A percentile compares a stretch with the other conserved stretches of the same genome.
These are phyloP conservation scores for Salpingus planirostris DNA, from an alignment of 2,888 invertebrate genomes.

Conservation along the genomic window DNA sequence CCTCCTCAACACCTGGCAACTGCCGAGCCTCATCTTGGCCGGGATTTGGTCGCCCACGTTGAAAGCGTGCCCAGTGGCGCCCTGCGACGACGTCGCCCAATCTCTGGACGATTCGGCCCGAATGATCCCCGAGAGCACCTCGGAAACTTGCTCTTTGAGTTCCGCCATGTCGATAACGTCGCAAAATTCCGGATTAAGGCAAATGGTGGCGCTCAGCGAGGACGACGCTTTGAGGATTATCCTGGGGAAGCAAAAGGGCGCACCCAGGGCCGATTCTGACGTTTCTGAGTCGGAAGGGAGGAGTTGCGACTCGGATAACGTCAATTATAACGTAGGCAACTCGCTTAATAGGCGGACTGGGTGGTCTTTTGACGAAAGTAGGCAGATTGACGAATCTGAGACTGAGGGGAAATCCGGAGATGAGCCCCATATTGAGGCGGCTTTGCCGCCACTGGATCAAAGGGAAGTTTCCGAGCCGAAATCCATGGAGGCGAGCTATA, in stretches of 20 bases:
- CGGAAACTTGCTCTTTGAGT: conserved; percentile 36
- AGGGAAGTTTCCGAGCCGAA: conserved; percentile 18
- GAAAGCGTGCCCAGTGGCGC: conserved; percentile 63
- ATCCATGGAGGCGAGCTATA: conserved; percentile 46
- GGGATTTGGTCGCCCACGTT: conserved; percentile 79
- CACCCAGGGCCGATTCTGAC: conserved; percentile 11
- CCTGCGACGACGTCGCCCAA: conserved; percentile 71
- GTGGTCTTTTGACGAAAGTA: conserved; percentile 48
- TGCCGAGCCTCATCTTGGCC: conserved; percentile 70
- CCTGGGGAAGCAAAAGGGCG: conserved; percentile 43
- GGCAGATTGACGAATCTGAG: conserved; percentile 10
- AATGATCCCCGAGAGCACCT: conserved; percentile 23
- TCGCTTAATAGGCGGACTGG: conserved; percentile 56
- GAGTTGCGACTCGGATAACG: conserved; percentile 17
- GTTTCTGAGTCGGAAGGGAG: conserved; percentile 12
- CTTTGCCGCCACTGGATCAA: not conserved
- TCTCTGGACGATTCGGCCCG: conserved; percentile 25
- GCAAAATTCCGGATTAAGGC: conserved; percentile 43
- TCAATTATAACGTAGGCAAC: conserved; percentile 47
- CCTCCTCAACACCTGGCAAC: conserved; percentile 82
- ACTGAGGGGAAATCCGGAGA: conserved; percentile 6
- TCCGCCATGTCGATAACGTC: conserved; percentile 40
- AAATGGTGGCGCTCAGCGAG: conserved; percentile 52
- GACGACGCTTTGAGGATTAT: conserved; percentile 67
- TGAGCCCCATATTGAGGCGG: conserved; percentile 5